Conservation (phyloP, 2,888 invertebrate species). For the Ormyrus nitidulus region DNA sequence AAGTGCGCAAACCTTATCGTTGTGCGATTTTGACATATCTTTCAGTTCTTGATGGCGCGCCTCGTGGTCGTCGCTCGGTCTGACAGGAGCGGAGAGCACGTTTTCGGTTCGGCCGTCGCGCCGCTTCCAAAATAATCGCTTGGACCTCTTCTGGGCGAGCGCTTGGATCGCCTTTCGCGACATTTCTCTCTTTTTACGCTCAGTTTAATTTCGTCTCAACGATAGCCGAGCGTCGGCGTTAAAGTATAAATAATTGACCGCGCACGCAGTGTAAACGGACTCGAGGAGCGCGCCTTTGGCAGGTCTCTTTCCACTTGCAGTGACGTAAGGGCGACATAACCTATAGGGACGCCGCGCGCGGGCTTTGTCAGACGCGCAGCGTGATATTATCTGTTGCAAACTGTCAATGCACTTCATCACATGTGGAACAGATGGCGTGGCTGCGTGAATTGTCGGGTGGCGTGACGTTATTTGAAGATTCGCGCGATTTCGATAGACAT, state of each 20-base stretch:
- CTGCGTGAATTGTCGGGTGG: neutral
- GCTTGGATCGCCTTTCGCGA: conserved; percentile 17
- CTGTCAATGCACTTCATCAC: too few relatives aligned
- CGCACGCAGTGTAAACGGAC: conserved; percentile 10
- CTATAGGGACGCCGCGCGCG: neutral
- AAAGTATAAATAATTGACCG: too few relatives aligned
- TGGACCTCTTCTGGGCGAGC: neutral
- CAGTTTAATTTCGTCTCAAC: neutral
- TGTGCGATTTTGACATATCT: neutral
- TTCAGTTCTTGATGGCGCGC: neutral
- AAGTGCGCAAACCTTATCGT: conserved; percentile 23
- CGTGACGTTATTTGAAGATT: neutral
- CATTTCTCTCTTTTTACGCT: conserved; percentile 3
- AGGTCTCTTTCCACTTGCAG: conserved; percentile 4
- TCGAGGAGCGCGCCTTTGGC: conserved; percentile 45
- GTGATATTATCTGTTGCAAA: too few relatives aligned
- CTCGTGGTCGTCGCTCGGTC: conserved; percentile 24
- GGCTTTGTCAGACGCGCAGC: too few relatives aligned
- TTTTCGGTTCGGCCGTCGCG: conserved; percentile 22
- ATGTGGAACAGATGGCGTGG: neutral
- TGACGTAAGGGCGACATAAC: conserved; percentile 47
- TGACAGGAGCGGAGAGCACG: conserved; percentile 48
- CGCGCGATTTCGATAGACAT: too few relatives aligned
- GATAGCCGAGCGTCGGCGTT: neutral
- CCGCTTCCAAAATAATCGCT: conserved; percentile 6